Conservation (phyloP, 2,797 vertebrate genomes). For the Oreochromis mossambicus region DNA sequence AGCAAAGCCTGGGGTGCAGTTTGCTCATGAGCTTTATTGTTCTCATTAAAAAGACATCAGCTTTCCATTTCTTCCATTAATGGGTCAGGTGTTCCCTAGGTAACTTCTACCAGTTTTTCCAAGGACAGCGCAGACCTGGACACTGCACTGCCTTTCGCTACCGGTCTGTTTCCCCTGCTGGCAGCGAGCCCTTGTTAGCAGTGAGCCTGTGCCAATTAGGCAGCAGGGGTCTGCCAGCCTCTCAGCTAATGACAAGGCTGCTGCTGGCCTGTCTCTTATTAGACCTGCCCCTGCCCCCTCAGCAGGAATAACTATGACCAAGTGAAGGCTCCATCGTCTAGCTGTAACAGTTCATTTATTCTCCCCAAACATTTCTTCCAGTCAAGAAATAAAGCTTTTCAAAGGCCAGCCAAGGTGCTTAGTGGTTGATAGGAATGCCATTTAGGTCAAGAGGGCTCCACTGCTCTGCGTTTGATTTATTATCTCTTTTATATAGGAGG, state of each 20-base stretch:
- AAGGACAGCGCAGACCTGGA: conserved; percentile 35
- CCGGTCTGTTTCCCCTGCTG: conserved; percentile 53
- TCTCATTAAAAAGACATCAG: conserved; percentile 69
- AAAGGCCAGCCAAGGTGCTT: conserved; percentile 66
- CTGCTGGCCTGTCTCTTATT: conserved; percentile 69
- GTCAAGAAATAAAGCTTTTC: conserved; percentile 58
- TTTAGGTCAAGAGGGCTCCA: conserved; percentile 63
- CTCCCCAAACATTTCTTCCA: conserved; percentile 58
- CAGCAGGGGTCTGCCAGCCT: conserved; percentile 70
- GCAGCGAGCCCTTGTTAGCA: conserved; percentile 66
- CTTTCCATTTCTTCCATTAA: conserved; percentile 59
- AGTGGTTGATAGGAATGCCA: conserved; percentile 65
- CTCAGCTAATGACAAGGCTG: conserved; percentile 70
- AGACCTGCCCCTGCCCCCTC: conserved; percentile 49
- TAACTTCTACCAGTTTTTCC: conserved; percentile 16
- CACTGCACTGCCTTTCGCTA: conserved; percentile 25
- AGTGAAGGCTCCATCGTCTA: conserved; percentile 58
- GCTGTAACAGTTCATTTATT: conserved; percentile 77
- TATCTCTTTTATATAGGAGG: conserved; percentile 47
- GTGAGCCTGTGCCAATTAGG: conserved; percentile 72
- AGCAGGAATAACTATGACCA: conserved; percentile 62
- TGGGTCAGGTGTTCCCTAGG: conserved; percentile 59
- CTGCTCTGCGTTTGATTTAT: conserved; percentile 62
- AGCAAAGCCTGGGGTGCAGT: conserved; percentile 44
- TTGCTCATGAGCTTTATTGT: conserved; percentile 62